Percentiles rank a stretch among this genome's conserved stretches.
Evolutionary conservation across 2,113 vertebrate genomes (phyloP).

Genomic region (Callopanchax toddi): DNA sequence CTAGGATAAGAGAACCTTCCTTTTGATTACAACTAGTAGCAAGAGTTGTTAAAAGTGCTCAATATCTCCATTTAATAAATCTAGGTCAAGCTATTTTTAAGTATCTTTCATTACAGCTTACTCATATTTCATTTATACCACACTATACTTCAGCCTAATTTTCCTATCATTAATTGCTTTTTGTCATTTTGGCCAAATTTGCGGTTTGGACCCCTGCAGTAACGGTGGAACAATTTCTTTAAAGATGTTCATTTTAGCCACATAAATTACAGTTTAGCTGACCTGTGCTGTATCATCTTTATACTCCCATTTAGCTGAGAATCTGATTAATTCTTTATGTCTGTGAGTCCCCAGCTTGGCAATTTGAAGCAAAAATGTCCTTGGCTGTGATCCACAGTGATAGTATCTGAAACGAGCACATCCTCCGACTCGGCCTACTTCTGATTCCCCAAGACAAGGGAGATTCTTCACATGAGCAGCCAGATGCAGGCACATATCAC

Average conservation of each 20-base stretch:
- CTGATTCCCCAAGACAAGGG: conserved; percentile 64
- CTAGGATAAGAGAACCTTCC: not conserved
- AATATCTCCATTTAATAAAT: conserved; percentile 31
- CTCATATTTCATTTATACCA: conserved; percentile 53
- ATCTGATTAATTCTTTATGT: conserved; percentile 64
- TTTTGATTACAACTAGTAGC: not conserved
- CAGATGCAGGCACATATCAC: conserved; percentile 35
- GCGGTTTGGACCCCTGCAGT: conserved; percentile 16
- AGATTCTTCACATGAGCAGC: conserved; percentile 37
- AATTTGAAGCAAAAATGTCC: conserved; percentile 64
- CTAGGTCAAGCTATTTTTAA: conserved; percentile 52
- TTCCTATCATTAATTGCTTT: conserved; percentile 34
- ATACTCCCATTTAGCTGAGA: conserved; percentile 56
- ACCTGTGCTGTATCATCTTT: conserved; percentile 42
- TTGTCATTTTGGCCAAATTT: conserved; percentile 37
- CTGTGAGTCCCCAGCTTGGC: conserved; percentile 53
- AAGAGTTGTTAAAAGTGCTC: conserved; percentile 5
- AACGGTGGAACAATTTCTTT: conserved; percentile 5
- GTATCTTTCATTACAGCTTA: conserved; percentile 47
- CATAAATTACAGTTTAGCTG: conserved; percentile 41
- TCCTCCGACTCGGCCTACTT: conserved; percentile 67
- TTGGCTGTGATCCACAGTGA: conserved; percentile 65
- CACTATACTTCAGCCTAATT: conserved; percentile 38
- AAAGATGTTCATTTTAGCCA: conserved; percentile 37
- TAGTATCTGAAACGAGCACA: conserved; percentile 67